phyloP scores from a whole-genome alignment of 1,140 invertebrate species.

The Zaprionus ghesquierei region DNA sequence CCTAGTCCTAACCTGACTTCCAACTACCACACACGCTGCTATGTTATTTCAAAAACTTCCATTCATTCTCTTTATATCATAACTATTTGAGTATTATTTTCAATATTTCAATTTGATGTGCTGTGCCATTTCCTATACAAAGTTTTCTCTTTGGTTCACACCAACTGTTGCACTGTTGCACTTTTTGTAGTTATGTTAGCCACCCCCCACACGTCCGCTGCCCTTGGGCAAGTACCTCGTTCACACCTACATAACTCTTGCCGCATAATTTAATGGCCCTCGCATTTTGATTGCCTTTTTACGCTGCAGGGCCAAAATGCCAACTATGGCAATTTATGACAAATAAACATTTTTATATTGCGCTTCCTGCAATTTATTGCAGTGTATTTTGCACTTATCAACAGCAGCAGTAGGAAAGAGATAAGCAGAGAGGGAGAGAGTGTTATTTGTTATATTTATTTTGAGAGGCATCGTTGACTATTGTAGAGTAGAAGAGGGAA shows the following conservation, averaged over 20 bases:
- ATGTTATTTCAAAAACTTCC: background rate
- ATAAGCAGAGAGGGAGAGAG: background rate
- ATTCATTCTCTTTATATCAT: background rate
- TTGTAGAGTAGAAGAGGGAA: slow-evolving; percentile 2
- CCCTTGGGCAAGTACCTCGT: background rate
- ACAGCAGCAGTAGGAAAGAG: slow-evolving; percentile 38
- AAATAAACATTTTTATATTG: slow-evolving; percentile 74
- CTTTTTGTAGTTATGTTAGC: background rate
- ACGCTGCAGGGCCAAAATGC: slow-evolving; percentile 40
- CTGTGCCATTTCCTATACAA: background rate
- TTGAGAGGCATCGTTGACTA: slow-evolving; percentile 40
- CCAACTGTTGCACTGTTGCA: background rate
- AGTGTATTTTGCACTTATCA: slow-evolving; percentile 56
- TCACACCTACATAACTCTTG: background rate
- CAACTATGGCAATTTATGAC: slow-evolving; percentile 62
- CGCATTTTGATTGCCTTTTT: slow-evolving; percentile 44
- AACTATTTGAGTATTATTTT: background rate
- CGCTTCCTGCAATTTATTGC: slow-evolving; percentile 72
- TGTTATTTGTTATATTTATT: slow-evolving; percentile 59
- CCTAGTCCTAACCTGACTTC: background rate
- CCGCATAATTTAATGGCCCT: slow-evolving; percentile 22
- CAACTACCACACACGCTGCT: background rate
- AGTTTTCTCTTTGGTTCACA: background rate
- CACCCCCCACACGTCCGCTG: no score
- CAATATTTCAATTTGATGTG: background rate